Percentiles rank a stretch among this genome's conserved stretches.
phyloP scores from a whole-genome alignment of 2,888 invertebrate genomes.

The Lasioglossum figueresi region DNA sequence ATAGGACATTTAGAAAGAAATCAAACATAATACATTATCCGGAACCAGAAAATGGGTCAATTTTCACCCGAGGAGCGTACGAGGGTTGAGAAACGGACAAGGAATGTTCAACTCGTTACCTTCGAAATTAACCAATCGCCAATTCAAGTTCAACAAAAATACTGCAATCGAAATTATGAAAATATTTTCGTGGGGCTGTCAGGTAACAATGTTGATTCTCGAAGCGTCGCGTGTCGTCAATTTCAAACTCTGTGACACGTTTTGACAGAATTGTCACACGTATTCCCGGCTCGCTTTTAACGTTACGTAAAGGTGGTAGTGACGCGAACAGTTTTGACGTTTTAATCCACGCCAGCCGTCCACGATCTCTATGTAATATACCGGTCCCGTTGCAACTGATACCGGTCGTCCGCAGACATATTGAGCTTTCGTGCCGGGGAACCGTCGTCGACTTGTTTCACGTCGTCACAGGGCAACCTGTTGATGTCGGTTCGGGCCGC shows the following conservation, averaged over 20 bases:
- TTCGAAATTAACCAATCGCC: no score
- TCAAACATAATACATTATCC: no score
- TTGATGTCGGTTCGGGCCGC: slow-evolving; percentile 67
- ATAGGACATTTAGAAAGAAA: no score
- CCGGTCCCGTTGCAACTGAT: slow-evolving; percentile 5
- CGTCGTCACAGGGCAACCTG: slow-evolving; percentile 69
- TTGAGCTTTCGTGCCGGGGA: slow-evolving; percentile 20
- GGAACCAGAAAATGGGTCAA: no score
- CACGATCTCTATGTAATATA: slow-evolving; percentile 37
- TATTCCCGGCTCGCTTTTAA: neutral
- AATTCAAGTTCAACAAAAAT: no score
- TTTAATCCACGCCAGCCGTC: neutral
- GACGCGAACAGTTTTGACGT: neutral
- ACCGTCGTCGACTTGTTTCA: slow-evolving; percentile 34
- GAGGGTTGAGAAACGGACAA: no score
- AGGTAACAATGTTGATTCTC: neutral
- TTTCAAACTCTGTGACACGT: neutral
- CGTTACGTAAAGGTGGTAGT: neutral
- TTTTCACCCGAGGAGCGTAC: no score
- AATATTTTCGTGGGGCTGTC: neutral
- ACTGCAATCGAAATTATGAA: neutral
- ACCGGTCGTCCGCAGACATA: slow-evolving; percentile 10
- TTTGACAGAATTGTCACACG: neutral
- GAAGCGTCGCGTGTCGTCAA: neutral
- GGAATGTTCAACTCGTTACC: no score